Evolutionary conservation across 2,888 invertebrate species (phyloP).

Genomic region (Eupeodes luniger): DNA sequence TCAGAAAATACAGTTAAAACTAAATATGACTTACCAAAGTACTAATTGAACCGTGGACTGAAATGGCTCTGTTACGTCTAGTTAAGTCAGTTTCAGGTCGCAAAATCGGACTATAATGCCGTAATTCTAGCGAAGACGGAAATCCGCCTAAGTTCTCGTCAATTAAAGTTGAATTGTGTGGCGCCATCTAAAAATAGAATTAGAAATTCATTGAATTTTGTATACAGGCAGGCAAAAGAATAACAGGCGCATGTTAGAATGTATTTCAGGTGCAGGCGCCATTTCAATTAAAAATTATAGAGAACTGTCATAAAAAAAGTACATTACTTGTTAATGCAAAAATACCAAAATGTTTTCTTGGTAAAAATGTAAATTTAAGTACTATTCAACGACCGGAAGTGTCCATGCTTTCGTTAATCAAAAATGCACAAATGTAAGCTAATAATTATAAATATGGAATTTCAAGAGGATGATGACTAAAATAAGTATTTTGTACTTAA

Average conservation of each 20-base stretch:
- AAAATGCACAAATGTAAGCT: too few relatives aligned
- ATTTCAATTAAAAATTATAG: slow-evolving; percentile 80
- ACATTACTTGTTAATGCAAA: neutral
- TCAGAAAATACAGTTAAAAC: slow-evolving; percentile 3
- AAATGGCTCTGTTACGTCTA: slow-evolving; percentile 80
- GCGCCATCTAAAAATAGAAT: slow-evolving; percentile 79
- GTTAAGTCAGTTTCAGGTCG: slow-evolving; percentile 77
- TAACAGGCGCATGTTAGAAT: slow-evolving; percentile 23
- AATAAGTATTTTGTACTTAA: too few relatives aligned
- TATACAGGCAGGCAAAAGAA: slow-evolving; percentile 12
- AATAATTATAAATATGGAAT: too few relatives aligned
- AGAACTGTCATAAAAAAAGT: slow-evolving; percentile 79
- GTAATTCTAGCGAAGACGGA: slow-evolving; percentile 80
- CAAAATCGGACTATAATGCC: slow-evolving; percentile 81
- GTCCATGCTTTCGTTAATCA: too few relatives aligned
- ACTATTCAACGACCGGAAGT: neutral
- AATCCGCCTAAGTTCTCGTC: slow-evolving; percentile 80
- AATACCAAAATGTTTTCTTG: neutral
- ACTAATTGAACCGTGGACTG: slow-evolving; percentile 80
- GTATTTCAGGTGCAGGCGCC: slow-evolving; percentile 77
- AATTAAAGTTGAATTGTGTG: slow-evolving; percentile 83
- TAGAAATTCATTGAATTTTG: neutral
- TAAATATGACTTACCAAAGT: slow-evolving; percentile 79
- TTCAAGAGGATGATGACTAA: too few relatives aligned
- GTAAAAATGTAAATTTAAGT: neutral